Conservation (phyloP, 64 coral and sea anemone genomes). For the Montipora efflorescens region DNA sequence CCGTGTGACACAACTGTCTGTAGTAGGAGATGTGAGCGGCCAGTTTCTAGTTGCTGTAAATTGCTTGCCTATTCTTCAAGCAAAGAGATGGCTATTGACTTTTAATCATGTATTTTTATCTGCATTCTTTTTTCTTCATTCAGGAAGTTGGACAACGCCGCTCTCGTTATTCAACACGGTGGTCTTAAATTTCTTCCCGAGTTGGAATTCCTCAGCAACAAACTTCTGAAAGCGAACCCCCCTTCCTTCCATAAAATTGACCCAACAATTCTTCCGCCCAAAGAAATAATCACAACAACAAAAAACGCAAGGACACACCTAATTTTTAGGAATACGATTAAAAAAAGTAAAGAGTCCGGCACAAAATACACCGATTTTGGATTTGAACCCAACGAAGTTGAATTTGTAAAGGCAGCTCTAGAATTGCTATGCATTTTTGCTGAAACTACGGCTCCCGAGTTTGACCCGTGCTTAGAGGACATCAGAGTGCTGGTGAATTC, state of each 20-base stretch:
- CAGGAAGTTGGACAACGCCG: slow-evolving; percentile 25
- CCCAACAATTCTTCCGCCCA: slow-evolving; percentile 79
- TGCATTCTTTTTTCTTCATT: background rate
- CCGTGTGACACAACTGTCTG: no score
- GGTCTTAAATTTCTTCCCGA: slow-evolving; percentile 64
- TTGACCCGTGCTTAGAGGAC: slow-evolving; percentile 73
- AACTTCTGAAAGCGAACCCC: slow-evolving; percentile 75
- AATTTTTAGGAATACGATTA: slow-evolving; percentile 11
- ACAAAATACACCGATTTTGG: slow-evolving; percentile 50
- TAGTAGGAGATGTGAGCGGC: background rate
- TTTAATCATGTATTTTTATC: background rate
- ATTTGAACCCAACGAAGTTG: slow-evolving; percentile 65
- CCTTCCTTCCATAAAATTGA: slow-evolving; percentile 78
- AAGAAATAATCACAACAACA: slow-evolving; percentile 38
- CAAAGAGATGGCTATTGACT: no score
- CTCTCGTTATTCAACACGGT: slow-evolving; percentile 69
- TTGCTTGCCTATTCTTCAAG: no score
- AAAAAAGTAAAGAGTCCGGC: slow-evolving; percentile 9
- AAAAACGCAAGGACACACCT: slow-evolving; percentile 60
- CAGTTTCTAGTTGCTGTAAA: background rate
- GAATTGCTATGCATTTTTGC: slow-evolving; percentile 59
- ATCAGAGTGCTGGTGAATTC: slow-evolving; percentile 47
- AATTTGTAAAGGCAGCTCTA: slow-evolving; percentile 60
- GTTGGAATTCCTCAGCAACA: slow-evolving; percentile 61
- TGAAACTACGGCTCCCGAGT: slow-evolving; percentile 50